Conservation (phyloP, 2,888 invertebrate genomes). For the Limnephilus marmoratus region DNA sequence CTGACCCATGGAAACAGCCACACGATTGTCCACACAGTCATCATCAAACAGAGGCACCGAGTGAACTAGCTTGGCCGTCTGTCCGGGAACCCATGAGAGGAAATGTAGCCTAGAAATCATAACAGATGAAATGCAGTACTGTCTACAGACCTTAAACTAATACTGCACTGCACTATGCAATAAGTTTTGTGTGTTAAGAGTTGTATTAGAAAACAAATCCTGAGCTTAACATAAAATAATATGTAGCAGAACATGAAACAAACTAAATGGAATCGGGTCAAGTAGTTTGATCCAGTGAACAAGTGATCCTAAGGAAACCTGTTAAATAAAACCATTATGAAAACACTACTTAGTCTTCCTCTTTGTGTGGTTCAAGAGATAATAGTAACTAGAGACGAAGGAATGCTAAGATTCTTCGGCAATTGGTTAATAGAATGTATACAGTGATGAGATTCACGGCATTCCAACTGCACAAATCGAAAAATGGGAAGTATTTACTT, state of each 20-base stretch:
- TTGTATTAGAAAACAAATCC: too few species aligned
- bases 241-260: too few species aligned
- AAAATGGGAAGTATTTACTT: neutral
- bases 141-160: too few species aligned
- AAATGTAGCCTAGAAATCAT: conserved; percentile 72
- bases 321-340: too few species aligned
- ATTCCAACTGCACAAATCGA: neutral
- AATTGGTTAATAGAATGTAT: neutral
- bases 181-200: too few species aligned
- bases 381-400: neutral
- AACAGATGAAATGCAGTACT: neutral
- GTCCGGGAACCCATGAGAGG: conserved; percentile 75
- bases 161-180: too few species aligned
- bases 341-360: too few species aligned
- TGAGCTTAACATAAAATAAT: too few species aligned
- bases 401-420: neutral
- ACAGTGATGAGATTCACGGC: too few species aligned
- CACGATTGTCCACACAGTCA: conserved; percentile 79
- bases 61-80: conserved; percentile 73
- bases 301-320: too few species aligned
- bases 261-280: too few species aligned
- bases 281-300: too few species aligned
- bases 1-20: conserved; percentile 80
- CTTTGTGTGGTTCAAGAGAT: neutral
- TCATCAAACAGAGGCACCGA: conserved; percentile 80